These are phyloP conservation scores for Penaeus indicus DNA, from an alignment of 1,140 invertebrate species.

Conservation along the genomic window DNA sequence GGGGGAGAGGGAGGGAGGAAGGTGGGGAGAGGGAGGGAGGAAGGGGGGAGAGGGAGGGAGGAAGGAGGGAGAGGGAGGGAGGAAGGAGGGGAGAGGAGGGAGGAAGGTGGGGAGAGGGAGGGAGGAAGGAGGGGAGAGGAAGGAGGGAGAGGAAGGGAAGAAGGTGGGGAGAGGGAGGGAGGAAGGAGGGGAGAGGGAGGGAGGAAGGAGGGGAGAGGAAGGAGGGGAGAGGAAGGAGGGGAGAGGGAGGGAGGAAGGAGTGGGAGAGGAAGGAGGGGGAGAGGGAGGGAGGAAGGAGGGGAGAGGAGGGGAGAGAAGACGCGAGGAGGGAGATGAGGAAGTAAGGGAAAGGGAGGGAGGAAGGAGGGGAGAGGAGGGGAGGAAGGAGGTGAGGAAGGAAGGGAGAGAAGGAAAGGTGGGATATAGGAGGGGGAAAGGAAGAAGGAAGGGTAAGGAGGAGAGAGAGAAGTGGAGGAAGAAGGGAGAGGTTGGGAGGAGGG, in stretches of 20 bases:
- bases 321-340: too few species aligned
- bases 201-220: neutral
- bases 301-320: too few species aligned
- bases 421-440: neutral
- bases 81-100: too few species aligned
- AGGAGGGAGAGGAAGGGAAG: neutral
- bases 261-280: neutral
- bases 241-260: conserved; percentile 3
- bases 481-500: too few species aligned
- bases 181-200: neutral
- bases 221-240: conserved; percentile 26
- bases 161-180: neutral
- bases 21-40: too few species aligned
- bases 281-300: neutral
- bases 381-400: neutral
- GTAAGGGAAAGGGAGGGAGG: neutral
- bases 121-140: neutral
- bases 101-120: neutral
- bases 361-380: neutral
- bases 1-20: too few species aligned
- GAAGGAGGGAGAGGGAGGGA: too few species aligned
- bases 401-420: neutral
- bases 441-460: neutral
- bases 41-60: too few species aligned
- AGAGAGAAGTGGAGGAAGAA: too few species aligned